Percentiles rank a stretch among this genome's conserved stretches.
phyloP scores from a whole-genome alignment of 2,797 vertebrate species.

The Taeniopygia guttata region DNA sequence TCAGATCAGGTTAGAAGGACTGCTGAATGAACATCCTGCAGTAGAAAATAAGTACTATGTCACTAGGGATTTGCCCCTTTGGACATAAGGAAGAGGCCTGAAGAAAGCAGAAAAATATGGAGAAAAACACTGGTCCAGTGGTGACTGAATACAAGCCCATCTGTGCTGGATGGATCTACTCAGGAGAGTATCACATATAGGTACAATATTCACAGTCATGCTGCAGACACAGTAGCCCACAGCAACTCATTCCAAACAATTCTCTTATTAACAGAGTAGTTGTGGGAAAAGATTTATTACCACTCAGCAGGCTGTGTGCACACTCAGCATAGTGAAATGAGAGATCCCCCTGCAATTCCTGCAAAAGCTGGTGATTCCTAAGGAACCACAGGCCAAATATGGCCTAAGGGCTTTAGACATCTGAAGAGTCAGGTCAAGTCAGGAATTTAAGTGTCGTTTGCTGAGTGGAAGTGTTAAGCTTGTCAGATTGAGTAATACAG shows the following conservation, averaged over 20 bases:
- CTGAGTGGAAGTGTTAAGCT: not conserved
- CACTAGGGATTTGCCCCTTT: not conserved
- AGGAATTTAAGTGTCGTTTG: not conserved
- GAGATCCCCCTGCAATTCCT: not conserved
- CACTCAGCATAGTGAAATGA: not conserved
- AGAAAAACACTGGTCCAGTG: not conserved
- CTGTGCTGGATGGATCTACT: not conserved
- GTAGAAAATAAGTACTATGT: not conserved
- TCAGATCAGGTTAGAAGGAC: not conserved
- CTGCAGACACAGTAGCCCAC: not conserved
- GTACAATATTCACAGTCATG: not conserved
- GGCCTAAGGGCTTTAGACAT: not conserved
- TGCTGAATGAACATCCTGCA: not conserved
- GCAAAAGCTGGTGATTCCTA: not conserved
- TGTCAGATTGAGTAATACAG: not conserved
- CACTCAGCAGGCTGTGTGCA: not conserved
- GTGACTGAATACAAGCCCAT: not conserved
- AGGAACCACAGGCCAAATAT: not conserved
- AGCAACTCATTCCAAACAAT: not conserved
- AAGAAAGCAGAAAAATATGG: not conserved
- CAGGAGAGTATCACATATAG: not conserved
- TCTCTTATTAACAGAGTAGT: not conserved
- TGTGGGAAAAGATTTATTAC: not conserved
- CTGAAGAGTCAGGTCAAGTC: not conserved
- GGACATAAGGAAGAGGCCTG: not conserved